Conservation (phyloP, 2,888 invertebrate genomes). For the Loripinus fragilis region DNA sequence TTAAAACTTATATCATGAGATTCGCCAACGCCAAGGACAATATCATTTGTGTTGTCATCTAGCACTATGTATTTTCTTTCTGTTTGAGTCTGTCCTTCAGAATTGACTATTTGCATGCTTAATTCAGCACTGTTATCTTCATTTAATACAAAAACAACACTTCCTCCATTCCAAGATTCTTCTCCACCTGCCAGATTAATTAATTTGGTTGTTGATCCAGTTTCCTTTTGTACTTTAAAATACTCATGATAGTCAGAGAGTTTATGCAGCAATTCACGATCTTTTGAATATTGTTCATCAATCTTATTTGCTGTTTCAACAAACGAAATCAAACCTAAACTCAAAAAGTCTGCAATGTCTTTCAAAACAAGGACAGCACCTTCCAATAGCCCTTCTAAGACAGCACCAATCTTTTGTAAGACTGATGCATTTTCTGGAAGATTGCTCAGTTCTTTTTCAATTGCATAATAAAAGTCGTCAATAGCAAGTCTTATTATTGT, state of each 20-base stretch:
- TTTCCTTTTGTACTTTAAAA: conserved; percentile 21
- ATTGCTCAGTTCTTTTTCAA: conserved; percentile 9
- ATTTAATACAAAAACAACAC: conserved; percentile 7
- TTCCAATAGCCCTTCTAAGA: too few species aligned
- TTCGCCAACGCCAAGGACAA: conserved; percentile 22
- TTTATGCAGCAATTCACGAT: not conserved
- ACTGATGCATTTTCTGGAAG: conserved; percentile 5
- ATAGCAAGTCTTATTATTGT: conserved; percentile 20
- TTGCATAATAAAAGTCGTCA: conserved; percentile 18
- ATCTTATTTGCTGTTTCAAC: too few species aligned
- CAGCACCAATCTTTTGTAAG: conserved; percentile 18
- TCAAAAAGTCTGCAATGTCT: too few species aligned
- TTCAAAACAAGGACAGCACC: too few species aligned
- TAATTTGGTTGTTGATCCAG: conserved; percentile 2
- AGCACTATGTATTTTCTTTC: not conserved
- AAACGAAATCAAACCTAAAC: too few species aligned
- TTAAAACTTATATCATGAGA: conserved; percentile 5
- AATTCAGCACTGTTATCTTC: conserved; percentile 19
- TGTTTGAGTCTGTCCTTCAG: not conserved
- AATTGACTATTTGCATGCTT: conserved; percentile 18
- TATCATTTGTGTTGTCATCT: not conserved
- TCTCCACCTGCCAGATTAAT: conserved; percentile 21
- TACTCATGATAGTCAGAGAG: conserved; percentile 23
- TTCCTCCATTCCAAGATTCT: conserved; percentile 27
- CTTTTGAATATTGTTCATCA: too few species aligned